Evolutionary conservation across 1,140 invertebrate genomes (phyloP).

Genomic region (Cylas formicarius): DNA sequence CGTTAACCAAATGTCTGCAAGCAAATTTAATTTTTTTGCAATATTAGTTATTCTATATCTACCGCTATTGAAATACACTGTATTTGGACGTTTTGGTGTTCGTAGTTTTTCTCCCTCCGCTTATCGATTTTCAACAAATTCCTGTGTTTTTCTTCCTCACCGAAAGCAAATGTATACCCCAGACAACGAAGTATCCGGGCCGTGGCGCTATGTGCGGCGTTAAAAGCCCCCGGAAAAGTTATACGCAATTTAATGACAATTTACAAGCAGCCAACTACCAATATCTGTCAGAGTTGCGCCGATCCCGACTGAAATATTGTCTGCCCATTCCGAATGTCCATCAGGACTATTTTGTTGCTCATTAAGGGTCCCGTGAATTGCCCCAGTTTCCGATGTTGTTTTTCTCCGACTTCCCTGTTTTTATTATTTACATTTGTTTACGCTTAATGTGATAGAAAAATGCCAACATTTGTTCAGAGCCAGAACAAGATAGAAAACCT

Average conservation of each 20-base stretch:
- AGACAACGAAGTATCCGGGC: no score
- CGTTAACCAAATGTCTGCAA: no score
- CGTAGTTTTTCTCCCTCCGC: neutral
- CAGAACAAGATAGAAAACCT: no score
- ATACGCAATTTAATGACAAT: slow-evolving; percentile 29
- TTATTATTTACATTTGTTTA: no score
- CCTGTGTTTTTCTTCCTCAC: neutral
- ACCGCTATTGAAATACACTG: neutral
- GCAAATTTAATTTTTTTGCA: no score
- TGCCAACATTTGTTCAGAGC: no score
- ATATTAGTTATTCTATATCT: slow-evolving; percentile 4
- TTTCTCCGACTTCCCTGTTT: no score
- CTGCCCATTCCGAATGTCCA: slow-evolving; percentile 25
- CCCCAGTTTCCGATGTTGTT: slow-evolving; percentile 20
- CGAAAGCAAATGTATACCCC: slow-evolving; percentile 8
- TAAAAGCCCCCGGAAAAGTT: slow-evolving; percentile 21
- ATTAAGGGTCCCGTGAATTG: slow-evolving; percentile 34
- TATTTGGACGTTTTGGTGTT: neutral
- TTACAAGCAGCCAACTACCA: slow-evolving; percentile 29
- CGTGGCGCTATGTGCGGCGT: slow-evolving; percentile 7
- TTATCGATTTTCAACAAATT: neutral
- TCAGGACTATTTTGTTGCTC: slow-evolving; percentile 34
- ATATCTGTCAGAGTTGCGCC: slow-evolving; percentile 24
- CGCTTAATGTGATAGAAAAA: no score
- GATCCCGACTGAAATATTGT: slow-evolving; percentile 21